These are phyloP conservation scores for Channa argus DNA, from an alignment of 2,113 vertebrate species.

Conservation along the genomic window DNA sequence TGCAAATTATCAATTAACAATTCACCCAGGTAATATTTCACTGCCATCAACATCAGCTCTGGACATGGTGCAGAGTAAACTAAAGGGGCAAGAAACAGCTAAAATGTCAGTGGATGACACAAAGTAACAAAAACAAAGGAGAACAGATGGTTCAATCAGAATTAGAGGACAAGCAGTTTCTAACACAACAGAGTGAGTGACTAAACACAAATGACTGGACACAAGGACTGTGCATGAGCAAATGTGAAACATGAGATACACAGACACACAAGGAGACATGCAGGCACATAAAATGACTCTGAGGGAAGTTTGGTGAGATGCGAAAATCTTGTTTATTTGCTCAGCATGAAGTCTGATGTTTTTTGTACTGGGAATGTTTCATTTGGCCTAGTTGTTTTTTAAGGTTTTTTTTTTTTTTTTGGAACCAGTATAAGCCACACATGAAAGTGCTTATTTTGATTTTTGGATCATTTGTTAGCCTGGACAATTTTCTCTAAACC, in stretches of 20 bases:
- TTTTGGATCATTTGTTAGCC: neutral
- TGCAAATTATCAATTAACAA: constrained; percentile 24
- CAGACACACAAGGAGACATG: neutral
- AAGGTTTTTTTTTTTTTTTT: no score
- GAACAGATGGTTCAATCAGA: constrained; percentile 11
- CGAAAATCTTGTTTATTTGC: neutral
- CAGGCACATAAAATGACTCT: neutral
- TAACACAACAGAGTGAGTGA: constrained; percentile 6
- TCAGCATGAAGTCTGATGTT: neutral
- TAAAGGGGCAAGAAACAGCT: neutral
- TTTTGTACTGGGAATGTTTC: neutral
- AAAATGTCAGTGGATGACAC: neutral
- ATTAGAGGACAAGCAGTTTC: neutral
- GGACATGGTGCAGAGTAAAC: neutral
- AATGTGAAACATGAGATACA: neutral
- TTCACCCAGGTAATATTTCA: constrained; percentile 16
- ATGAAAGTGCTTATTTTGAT: neutral
- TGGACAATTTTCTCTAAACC: neutral
- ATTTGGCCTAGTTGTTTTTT: neutral
- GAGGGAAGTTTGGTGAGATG: neutral
- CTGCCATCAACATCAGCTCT: neutral
- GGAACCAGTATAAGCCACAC: no score
- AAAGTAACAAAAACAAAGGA: neutral
- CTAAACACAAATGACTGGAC: constrained; percentile 10
- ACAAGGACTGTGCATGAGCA: neutral